phyloP scores from a whole-genome alignment of 1,140 invertebrate species.

The Philotrypesis tridentata region DNA sequence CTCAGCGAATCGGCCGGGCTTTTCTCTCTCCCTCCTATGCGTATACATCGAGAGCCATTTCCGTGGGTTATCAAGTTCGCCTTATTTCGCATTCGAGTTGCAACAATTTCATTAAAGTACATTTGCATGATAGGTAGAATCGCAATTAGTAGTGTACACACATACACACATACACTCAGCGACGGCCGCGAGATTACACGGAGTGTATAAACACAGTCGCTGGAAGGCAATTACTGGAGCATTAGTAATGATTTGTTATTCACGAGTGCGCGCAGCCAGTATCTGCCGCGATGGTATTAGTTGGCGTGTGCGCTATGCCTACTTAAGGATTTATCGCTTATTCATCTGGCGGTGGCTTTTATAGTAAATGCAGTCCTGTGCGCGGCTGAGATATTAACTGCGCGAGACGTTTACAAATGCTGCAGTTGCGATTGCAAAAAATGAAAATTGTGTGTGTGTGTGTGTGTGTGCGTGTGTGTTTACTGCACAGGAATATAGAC shows the following conservation, averaged over 20 bases:
- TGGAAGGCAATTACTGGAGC: not conserved
- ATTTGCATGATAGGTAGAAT: not conserved
- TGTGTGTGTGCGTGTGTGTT: too few species aligned
- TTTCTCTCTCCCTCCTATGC: too few species aligned
- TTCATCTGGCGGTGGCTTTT: not conserved
- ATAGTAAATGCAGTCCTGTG: not conserved
- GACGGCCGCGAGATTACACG: not conserved
- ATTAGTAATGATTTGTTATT: slow-evolving; percentile 1
- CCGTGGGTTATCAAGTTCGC: not conserved
- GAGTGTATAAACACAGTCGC: not conserved
- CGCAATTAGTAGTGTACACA: not conserved
- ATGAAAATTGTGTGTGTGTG: too few species aligned
- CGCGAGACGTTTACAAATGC: too few species aligned
- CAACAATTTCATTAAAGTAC: not conserved
- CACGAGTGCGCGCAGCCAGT: not conserved
- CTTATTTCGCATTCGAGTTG: not conserved
- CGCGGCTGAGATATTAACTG: too few species aligned
- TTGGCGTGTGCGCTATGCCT: not conserved
- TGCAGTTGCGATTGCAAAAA: too few species aligned
- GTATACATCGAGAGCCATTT: too few species aligned
- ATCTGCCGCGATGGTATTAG: not conserved
- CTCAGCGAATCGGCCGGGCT: too few species aligned
- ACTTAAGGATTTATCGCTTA: not conserved
- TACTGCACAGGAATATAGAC: too few species aligned
- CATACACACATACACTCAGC: too few species aligned